Conservation (phyloP, 2,888 invertebrate species). For the Craniophora ligustri region DNA sequence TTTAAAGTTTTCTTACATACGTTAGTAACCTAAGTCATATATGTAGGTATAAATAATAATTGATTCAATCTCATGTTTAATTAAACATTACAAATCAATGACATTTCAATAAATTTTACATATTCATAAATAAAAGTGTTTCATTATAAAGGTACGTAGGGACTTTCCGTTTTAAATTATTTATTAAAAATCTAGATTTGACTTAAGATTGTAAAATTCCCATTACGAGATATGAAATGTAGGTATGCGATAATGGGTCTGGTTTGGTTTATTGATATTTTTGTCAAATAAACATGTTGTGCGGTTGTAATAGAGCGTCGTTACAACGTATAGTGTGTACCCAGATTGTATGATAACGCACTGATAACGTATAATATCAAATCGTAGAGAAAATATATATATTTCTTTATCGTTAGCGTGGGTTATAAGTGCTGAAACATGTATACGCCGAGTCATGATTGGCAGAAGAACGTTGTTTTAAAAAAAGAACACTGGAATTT, state of each 20-base stretch:
- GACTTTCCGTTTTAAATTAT: too few species aligned
- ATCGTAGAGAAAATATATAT: slow-evolving; percentile 60
- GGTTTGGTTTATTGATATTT: slow-evolving; percentile 53
- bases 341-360: slow-evolving; percentile 77
- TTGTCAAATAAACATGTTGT: slow-evolving; percentile 66
- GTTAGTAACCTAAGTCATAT: too few species aligned
- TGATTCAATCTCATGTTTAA: too few species aligned
- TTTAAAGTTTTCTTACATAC: too few species aligned
- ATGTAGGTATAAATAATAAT: too few species aligned
- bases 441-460: slow-evolving; percentile 8
- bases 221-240: slow-evolving; percentile 43
- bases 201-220: slow-evolving; percentile 49
- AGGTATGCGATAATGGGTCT: slow-evolving; percentile 45
- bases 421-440: slow-evolving; percentile 13
- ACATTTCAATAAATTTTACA: too few species aligned
- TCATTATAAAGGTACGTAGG: too few species aligned
- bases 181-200: too few species aligned
- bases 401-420: slow-evolving; percentile 37
- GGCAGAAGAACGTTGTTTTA: slow-evolving; percentile 24
- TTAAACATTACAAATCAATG: too few species aligned
- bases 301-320: slow-evolving; percentile 72
- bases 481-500: slow-evolving; percentile 19
- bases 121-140: too few species aligned
- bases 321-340: slow-evolving; percentile 78
- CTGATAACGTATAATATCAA: slow-evolving; percentile 69